Evolutionary conservation across 2,797 vertebrate genomes (phyloP).

Genomic region (Ctenochaetus hawaiiensis): DNA sequence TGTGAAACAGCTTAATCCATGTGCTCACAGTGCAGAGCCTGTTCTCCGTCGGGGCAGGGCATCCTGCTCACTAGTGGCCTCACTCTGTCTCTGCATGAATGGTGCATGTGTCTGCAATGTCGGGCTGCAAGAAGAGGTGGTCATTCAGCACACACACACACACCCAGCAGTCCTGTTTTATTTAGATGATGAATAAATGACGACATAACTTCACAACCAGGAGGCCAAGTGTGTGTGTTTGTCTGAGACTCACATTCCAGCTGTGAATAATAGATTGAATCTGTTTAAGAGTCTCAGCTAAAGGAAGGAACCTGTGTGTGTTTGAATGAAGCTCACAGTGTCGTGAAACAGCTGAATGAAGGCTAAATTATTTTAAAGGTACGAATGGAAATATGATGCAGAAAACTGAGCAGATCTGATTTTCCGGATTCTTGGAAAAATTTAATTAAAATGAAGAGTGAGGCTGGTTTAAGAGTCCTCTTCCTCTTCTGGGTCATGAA

Average conservation of each 20-base stretch:
- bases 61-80: slow-evolving; percentile 73
- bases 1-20: slow-evolving; percentile 53
- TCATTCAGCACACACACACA: slow-evolving; percentile 8
- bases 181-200: slow-evolving; percentile 2
- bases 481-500: not conserved
- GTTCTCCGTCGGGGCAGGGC: slow-evolving; percentile 80
- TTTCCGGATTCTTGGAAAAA: too few species aligned
- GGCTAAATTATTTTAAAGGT: too few species aligned
- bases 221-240: slow-evolving; percentile 5
- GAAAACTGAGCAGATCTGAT: too few species aligned
- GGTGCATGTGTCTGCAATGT: slow-evolving; percentile 58
- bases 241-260: not conserved
- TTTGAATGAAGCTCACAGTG: too few species aligned
- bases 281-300: too few species aligned
- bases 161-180: slow-evolving; percentile 5
- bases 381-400: too few species aligned
- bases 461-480: not conserved
- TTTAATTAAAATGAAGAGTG: too few species aligned
- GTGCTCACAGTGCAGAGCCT: slow-evolving; percentile 74
- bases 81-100: slow-evolving; percentile 55
- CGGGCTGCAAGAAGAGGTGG: slow-evolving; percentile 27
- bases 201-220: not conserved
- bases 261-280: not conserved
- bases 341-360: too few species aligned
- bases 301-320: too few species aligned